Evolutionary conservation across 2,797 vertebrate species (phyloP), one percentile per base, ranked within the genome.

Genomic region (Serranus cabrilla): DNA sequence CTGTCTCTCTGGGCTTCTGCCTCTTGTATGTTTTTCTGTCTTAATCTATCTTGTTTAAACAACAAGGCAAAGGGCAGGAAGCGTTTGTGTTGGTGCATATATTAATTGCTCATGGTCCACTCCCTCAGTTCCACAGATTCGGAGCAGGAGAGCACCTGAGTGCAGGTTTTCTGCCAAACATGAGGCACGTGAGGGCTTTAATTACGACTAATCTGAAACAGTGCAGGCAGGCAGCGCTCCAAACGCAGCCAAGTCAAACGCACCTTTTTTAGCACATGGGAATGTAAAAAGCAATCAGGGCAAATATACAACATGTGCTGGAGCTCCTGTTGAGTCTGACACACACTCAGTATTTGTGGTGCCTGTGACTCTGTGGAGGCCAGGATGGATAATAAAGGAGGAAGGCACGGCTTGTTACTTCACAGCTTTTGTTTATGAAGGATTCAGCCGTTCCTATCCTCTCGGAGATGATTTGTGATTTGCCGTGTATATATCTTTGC

Each of bases 131-230:
- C 39, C 16, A 25, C 23, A 71, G 51, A 78, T 34, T 74, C 54
- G 57, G 50, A 51, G 50, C 47, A 61, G 47, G 31, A 45, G 79
- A 82, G 81, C 43, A 66, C 56, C 27, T 54, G 11, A 39, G 23
- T 25, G 2, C 59, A 57, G 50, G 49, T 47, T 62, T 52, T 11
- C 56, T 77, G 76, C 57, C 76, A 86, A 71, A 83, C 57, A 5
- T 31, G 18, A 69, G 46, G 74, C 77, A 89, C 11, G 45, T 82
- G 76, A 87, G 46, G 46, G 37, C 75, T 12, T 85, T 88, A 89
- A 87, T 86, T 80, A 84, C 70, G 61, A 50, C 63, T 91, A 87
- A 91, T 94, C 87, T 89, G 56, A 75, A 62, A 60, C 21, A 46
- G 71, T 57, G 64, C 58, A 59, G 43, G 66, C 63, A 68, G 65